A percentile compares a stretch with the other conserved stretches of the same genome.
These are phyloP conservation scores for Prionace glauca DNA, from an alignment of 2,797 vertebrate species.

Conservation along the genomic window DNA sequence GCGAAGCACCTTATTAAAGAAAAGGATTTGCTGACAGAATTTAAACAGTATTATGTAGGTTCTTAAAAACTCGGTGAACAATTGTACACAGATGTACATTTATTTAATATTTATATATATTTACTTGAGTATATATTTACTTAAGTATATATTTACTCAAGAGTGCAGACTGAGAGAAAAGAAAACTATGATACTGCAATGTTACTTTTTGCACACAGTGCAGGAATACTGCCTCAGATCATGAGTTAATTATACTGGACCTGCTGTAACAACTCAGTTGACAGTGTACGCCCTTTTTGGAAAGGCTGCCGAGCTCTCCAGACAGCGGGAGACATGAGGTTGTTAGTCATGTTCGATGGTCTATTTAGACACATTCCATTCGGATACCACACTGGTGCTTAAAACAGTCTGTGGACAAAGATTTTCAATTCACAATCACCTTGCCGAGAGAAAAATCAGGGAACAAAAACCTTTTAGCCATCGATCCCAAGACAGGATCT, in stretches of 20 bases:
- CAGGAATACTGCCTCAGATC: background rate
- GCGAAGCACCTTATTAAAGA: background rate
- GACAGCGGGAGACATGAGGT: background rate
- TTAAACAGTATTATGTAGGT: background rate
- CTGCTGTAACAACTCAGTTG: background rate
- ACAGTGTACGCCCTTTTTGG: background rate
- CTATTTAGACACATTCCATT: conserved; percentile 32
- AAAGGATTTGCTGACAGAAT: background rate
- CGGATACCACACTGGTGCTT: background rate
- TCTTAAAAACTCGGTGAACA: background rate
- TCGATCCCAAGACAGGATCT: background rate
- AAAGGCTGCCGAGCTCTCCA: background rate
- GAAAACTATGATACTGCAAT: background rate
- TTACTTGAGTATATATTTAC: background rate
- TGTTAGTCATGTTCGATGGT: background rate
- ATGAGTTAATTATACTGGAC: background rate
- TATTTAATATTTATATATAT: background rate
- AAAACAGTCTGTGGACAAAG: background rate
- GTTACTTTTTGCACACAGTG: background rate
- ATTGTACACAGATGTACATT: background rate
- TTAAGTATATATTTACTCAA: background rate
- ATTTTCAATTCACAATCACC: background rate
- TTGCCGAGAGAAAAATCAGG: background rate
- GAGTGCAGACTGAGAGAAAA: background rate
- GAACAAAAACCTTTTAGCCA: background rate